Evolutionary conservation across 1,140 invertebrate genomes (phyloP).

Genomic region (Gryllus bimaculatus): DNA sequence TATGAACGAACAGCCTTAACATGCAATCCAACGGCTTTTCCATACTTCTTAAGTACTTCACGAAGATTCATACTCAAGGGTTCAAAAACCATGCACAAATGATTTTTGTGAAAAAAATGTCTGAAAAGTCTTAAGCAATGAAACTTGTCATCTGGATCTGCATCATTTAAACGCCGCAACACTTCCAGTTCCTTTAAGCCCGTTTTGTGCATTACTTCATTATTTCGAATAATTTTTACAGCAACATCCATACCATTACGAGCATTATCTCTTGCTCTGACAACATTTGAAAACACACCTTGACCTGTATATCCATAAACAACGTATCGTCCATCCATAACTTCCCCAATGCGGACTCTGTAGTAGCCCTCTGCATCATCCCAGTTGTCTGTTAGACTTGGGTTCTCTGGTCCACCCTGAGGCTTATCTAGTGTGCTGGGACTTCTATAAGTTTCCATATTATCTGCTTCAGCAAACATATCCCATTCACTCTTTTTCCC

Average conservation of each 20-base stretch:
- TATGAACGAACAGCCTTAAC: constrained; percentile 97
- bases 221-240: constrained; percentile 98
- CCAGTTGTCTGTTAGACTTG: constrained; percentile 95
- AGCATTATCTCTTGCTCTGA: constrained; percentile 83
- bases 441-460: constrained; percentile 68
- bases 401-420: constrained; percentile 66
- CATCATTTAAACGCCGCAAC: constrained; percentile 88
- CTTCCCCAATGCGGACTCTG: constrained; percentile 91
- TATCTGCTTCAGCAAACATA: constrained; percentile 85
- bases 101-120: constrained; percentile 93
- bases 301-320: constrained; percentile 98
- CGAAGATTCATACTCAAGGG: constrained; percentile 88
- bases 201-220: constrained; percentile 99
- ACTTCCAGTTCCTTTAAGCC: constrained; percentile 95
- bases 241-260: constrained; percentile 85
- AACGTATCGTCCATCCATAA: constrained; percentile 81
- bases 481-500: constrained; percentile 57
- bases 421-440: constrained; percentile 57
- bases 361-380: constrained; percentile 99
- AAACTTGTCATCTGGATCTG: constrained; percentile 94
- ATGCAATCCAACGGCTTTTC: constrained; percentile 93
- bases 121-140: constrained; percentile 90
- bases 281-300: constrained; percentile 98
- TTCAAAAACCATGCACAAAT: constrained; percentile 98
- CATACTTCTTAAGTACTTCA: constrained; percentile 93